These are phyloP conservation scores for Epizoanthus fatuus DNA, from an alignment of 92 coral and sea anemone species.

Conservation along the genomic window DNA sequence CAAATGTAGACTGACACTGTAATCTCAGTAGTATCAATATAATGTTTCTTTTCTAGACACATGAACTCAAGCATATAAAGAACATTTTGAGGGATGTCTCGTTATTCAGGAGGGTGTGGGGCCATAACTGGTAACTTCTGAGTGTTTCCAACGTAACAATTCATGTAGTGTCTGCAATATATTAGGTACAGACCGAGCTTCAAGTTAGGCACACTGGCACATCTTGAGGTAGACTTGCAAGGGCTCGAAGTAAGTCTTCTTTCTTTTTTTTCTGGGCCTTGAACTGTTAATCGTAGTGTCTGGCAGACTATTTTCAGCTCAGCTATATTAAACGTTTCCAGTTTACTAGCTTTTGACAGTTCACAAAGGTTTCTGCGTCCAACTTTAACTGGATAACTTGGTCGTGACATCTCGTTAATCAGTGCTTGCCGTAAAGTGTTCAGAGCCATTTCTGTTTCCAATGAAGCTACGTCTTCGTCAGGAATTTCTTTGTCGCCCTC, in stretches of 20 bases:
- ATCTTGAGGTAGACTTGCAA: constrained; percentile 18
- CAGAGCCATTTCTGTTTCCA: constrained; percentile 28
- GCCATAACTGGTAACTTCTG: too few relatives aligned
- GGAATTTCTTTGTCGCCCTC: constrained; percentile 15
- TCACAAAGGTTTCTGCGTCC: constrained; percentile 35
- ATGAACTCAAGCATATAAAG: too few relatives aligned
- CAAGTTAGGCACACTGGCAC: constrained; percentile 10
- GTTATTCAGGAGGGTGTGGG: too few relatives aligned
- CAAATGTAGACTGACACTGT: too few relatives aligned
- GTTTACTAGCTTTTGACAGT: constrained; percentile 32
- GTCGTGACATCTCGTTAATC: constrained; percentile 7
- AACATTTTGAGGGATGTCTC: too few relatives aligned
- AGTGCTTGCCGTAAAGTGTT: constrained; percentile 27
- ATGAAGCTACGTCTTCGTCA: constrained; percentile 40
- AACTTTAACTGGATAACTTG: constrained; percentile 43
- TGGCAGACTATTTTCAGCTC: constrained; percentile 38
- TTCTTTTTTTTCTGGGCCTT: constrained; percentile 34
- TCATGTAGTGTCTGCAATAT: too few relatives aligned
- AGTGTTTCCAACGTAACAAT: too few relatives aligned
- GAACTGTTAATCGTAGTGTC: background rate
- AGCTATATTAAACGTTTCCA: constrained; percentile 22
- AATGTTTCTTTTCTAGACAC: too few relatives aligned
- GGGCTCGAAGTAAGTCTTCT: constrained; percentile 43
- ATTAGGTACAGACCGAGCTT: too few relatives aligned
- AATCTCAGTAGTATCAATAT: too few relatives aligned